Evolutionary conservation across 1,140 invertebrate species (phyloP), one percentile per base, ranked within the genome.

Genomic region (Zophobas morio): DNA sequence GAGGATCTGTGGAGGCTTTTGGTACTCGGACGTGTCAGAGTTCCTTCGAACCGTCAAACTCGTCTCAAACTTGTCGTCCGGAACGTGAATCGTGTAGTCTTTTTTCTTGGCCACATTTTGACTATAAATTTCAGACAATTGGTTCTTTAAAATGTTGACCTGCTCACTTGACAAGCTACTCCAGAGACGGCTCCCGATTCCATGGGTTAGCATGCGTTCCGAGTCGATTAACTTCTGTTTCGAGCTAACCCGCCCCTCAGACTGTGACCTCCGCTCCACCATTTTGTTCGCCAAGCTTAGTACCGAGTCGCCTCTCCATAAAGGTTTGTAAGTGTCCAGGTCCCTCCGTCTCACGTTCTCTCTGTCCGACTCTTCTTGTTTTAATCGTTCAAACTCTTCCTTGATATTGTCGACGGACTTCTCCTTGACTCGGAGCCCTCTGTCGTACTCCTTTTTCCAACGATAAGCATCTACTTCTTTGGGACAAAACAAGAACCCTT

Each of bases 341-440:
- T 91, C 91, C 66, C 86, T 84, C 37, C 82, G 83, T 56, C 81
- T 86, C 0, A 80, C 81, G 0, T 81, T 82, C 82, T 89, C 88
- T 56, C 87, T 63, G 60, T 88, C 86, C 37, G 84, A 85, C 6
- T 90, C 88, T 70, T 88, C 78, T 36, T 75, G 86, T 70, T 80
- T 88, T 84, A 80, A 66, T 86, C 86, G 90, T 82, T 90, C 88
- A 80, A 95, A 94, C 79, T 92, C 90, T 78, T 93, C 91, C 73
- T 92, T 91, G 33, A 98, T 89, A 87, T 97, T 93, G 85, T 95
- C 94, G 0, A 97, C 94, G 0, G 95, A 96, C 84, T 94, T 93
- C 83, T 96, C 94, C 85, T 95, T 96, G 49, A 91, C 92, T 83
- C 92, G 89, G 56, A 98, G 86, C 0, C 94, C 94, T 53, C 92